These are phyloP conservation scores for Hemicentrotus pulcherrimus DNA, from an alignment of 35 echinoderm and acorn worm genomes.

Conservation along the genomic window DNA sequence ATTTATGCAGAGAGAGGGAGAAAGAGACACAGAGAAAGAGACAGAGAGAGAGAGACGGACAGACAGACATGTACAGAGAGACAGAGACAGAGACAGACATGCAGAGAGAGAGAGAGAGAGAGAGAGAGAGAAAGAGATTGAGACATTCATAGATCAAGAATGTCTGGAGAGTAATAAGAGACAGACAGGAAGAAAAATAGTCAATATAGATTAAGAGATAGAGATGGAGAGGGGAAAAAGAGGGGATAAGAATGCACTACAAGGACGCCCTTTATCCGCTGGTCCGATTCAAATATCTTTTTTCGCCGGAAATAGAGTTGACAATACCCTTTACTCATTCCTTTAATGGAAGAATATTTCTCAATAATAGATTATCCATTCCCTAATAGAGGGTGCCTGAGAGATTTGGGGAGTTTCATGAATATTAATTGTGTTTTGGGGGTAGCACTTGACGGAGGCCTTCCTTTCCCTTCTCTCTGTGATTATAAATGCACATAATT, in stretches of 20 bases:
- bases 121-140: background rate
- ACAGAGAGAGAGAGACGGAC: background rate
- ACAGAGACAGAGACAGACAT: background rate
- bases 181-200: too few relatives aligned
- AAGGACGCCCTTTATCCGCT: background rate
- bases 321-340: background rate
- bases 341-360: background rate
- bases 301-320: background rate
- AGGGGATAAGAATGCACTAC: background rate
- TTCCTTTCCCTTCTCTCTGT: background rate
- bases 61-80: background rate
- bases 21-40: background rate
- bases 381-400: background rate
- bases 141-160: too few relatives aligned
- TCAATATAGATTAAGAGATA: too few relatives aligned
- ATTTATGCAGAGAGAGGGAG: too few relatives aligned
- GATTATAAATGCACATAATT: background rate
- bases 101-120: background rate
- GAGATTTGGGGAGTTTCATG: background rate
- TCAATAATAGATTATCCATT: background rate
- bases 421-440: slow-evolving; percentile 13
- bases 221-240: too few relatives aligned
- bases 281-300: background rate
- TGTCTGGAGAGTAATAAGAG: too few relatives aligned
- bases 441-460: background rate